Evolutionary conservation across 1,140 invertebrate genomes (phyloP).

Genomic region (Ganaspis sp.): DNA sequence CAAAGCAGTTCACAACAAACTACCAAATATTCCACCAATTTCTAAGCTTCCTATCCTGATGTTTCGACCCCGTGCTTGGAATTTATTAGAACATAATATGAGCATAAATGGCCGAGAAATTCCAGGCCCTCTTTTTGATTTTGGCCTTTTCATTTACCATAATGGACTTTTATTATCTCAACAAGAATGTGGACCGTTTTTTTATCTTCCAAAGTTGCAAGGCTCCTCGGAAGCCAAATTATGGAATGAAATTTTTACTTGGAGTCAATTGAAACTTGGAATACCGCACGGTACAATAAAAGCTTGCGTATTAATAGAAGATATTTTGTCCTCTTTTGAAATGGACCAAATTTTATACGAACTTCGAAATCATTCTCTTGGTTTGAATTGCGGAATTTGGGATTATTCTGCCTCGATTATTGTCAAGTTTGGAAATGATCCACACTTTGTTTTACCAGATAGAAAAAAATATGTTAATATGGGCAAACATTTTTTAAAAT

Average conservation of each 20-base stretch:
- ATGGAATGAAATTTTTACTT: conserved; percentile 86
- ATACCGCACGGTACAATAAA: conserved; percentile 81
- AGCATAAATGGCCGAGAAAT: conserved; percentile 82
- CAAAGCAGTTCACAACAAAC: conserved; percentile 76
- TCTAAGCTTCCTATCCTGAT: conserved; percentile 79
- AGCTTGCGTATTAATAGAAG: conserved; percentile 85
- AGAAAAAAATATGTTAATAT: conserved; percentile 83
- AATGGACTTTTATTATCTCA: conserved; percentile 77
- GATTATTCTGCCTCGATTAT: conserved; percentile 86
- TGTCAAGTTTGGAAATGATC: conserved; percentile 79
- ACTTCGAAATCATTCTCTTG: conserved; percentile 81
- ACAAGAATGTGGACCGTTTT: conserved; percentile 79
- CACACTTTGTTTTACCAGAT: conserved; percentile 80
- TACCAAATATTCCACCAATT: conserved; percentile 76
- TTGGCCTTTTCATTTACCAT: conserved; percentile 83
- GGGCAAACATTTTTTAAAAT: conserved; percentile 80
- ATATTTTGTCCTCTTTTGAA: conserved; percentile 82
- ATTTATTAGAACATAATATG: conserved; percentile 85
- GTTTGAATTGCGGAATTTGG: conserved; percentile 87
- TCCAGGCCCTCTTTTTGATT: conserved; percentile 82
- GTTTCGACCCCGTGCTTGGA: conserved; percentile 84
- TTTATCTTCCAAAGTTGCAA: conserved; percentile 85
- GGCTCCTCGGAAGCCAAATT: conserved; percentile 80
- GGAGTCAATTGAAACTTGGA: conserved; percentile 79
- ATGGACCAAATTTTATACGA: conserved; percentile 84